Evolutionary conservation across 2,888 invertebrate genomes (phyloP).

Genomic region (Dinocampus coccinellae): DNA sequence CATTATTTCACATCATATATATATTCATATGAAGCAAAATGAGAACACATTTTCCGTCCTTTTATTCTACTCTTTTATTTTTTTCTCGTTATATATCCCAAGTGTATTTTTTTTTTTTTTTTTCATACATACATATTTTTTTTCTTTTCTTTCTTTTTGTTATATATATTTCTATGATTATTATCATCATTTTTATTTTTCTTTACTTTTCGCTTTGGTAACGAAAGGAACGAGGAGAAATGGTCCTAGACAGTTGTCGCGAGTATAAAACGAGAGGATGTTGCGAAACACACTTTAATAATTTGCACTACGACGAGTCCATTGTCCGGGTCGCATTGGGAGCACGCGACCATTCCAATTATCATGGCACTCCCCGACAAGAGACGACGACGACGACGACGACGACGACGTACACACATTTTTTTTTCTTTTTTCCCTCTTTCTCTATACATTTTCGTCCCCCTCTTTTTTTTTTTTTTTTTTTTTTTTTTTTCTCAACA

Average conservation of each 20-base stretch:
- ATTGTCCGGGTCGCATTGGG: slow-evolving; percentile 59
- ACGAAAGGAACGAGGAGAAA: slow-evolving; percentile 33
- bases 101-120: slow-evolving; percentile 1
- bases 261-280: slow-evolving; percentile 37
- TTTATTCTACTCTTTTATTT: slow-evolving; percentile 3
- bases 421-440: slow-evolving; percentile 1
- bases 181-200: background rate
- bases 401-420: slow-evolving; percentile 2
- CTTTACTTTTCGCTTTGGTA: background rate
- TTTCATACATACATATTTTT: no score
- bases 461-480: slow-evolving; percentile 35
- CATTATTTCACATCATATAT: slow-evolving; percentile 2
- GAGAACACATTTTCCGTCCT: background rate
- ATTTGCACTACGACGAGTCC: slow-evolving; percentile 66
- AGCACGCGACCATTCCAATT: slow-evolving; percentile 67
- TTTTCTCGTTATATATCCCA: slow-evolving; percentile 25
- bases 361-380: slow-evolving; percentile 61
- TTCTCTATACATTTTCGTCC: slow-evolving; percentile 38
- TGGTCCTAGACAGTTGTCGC: slow-evolving; percentile 22
- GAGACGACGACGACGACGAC: slow-evolving; percentile 37
- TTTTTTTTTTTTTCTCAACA: slow-evolving; percentile 32
- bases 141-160: background rate
- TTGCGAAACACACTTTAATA: slow-evolving; percentile 60
- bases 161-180: background rate
- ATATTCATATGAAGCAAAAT: background rate